Evolutionary conservation across 2,797 vertebrate species (phyloP), one percentile per base, ranked within the genome.

Genomic region (Malurus leucopterus): DNA sequence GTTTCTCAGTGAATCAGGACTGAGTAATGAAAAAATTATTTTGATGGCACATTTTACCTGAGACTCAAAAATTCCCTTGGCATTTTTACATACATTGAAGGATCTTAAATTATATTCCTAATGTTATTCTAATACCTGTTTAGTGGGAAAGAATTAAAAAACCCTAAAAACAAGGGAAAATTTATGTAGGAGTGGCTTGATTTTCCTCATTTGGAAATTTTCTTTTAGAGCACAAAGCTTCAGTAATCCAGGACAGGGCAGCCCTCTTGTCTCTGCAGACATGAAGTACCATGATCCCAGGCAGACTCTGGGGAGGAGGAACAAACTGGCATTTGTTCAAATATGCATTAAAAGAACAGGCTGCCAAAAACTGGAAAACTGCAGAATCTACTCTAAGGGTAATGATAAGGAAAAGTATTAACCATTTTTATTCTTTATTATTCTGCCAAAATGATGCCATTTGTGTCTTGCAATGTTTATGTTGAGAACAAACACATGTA

Each of bases 281-380:
- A 47, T 29, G 59, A 72, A 43, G 61, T 46, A n/a, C 63, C 2
- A 3, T 55, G 70, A 83, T 79, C 61, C 19, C 34, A 93, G 53
- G 57, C 74, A 92, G 71, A 69, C 59, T 74, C 26, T 58, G n/a
- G 65, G 65, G 44, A 91, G 49, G 81, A 90, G 59, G 51, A 93
- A 62, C 50, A 83, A 83, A 36, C 34, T 93, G 90, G 84, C 75
- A 29, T 76, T 83, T 80, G 55, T 72, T 91, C 86, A 96, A 95
- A 86, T 74, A 87, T 58, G 64, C 51, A 50, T 88, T 86, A 88
- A 84, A 65, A 67, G 19, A 72, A 14, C 2, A 23, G 43, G 50
- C 19, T 92, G 90, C 90, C 90, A 93, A 86, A 94, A 92, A 1
- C 6, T 36, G 9, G 69, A 88, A 76, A 86, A 84, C 2, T 85